Percentiles rank a stretch among this genome's conserved stretches.
Evolutionary conservation across 2,797 vertebrate species (phyloP).

Genomic region (Anabas testudineus): DNA sequence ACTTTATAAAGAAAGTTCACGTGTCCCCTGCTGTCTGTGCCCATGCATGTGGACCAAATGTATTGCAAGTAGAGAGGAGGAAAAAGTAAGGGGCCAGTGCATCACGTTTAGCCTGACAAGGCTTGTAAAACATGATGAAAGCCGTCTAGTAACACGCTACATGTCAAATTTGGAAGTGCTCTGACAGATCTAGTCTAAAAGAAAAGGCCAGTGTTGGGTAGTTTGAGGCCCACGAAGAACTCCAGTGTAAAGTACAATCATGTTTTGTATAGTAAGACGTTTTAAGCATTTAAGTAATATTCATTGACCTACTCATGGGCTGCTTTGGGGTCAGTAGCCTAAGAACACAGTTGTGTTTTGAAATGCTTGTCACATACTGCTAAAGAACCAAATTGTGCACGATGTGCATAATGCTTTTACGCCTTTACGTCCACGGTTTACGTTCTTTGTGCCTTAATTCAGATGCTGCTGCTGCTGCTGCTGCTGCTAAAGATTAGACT

Average conservation of each 20-base stretch:
- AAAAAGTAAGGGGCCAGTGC: not conserved
- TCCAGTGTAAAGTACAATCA: not conserved
- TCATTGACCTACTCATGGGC: too few species aligned
- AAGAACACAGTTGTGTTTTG: not conserved
- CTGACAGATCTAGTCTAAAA: not conserved
- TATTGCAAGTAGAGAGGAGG: not conserved
- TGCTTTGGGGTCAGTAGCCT: too few species aligned
- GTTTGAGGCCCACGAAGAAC: too few species aligned
- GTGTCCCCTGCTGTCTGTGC: not conserved
- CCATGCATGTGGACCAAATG: not conserved
- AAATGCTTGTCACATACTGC: not conserved
- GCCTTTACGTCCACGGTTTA: constrained; percentile 10
- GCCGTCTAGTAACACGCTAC: not conserved
- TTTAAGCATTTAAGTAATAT: too few species aligned
- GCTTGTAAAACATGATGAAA: too few species aligned
- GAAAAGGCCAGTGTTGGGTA: not conserved
- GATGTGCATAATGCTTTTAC: not conserved
- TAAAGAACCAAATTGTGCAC: not conserved
- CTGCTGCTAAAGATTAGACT: constrained; percentile 21
- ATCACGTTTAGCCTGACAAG: not conserved
- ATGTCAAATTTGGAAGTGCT: not conserved
- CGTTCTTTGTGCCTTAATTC: constrained; percentile 3
- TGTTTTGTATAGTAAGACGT: not conserved
- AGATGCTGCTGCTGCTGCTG: constrained; percentile 1
- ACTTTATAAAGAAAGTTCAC: not conserved